These are phyloP conservation scores for Polia nebulosa DNA, from an alignment of 2,888 invertebrate species.

Conservation along the genomic window DNA sequence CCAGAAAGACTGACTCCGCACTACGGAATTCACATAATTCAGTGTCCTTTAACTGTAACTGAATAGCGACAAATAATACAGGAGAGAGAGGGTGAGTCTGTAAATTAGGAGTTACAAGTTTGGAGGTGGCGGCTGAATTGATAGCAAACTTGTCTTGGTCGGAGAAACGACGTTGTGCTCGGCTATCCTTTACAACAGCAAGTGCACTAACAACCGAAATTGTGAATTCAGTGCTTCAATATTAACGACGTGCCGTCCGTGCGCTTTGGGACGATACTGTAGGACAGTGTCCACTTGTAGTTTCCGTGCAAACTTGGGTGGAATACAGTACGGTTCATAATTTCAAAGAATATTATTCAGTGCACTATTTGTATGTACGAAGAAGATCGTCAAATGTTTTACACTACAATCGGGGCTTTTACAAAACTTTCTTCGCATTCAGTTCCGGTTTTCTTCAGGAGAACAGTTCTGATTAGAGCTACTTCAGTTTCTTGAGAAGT, in stretches of 20 bases:
- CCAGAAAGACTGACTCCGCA: constrained; percentile 34
- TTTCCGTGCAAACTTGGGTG: constrained; percentile 33
- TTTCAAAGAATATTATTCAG: constrained; percentile 46
- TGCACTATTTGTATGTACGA: constrained; percentile 10
- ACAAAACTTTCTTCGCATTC: constrained; percentile 34
- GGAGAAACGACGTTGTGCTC: constrained; percentile 41
- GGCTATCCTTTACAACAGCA: constrained; percentile 47
- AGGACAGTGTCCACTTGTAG: constrained; percentile 41
- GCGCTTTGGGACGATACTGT: constrained; percentile 45
- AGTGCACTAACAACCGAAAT: constrained; percentile 54
- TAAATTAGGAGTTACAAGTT: constrained; percentile 51
- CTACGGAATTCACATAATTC: constrained; percentile 55
- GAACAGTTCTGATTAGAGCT: constrained; percentile 25
- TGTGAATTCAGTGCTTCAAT: constrained; percentile 49
- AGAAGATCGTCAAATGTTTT: constrained; percentile 36
- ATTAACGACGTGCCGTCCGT: constrained; percentile 43
- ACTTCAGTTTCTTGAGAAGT: constrained; percentile 31
- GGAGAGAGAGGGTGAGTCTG: constrained; percentile 27
- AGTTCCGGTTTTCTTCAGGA: constrained; percentile 23
- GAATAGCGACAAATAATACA: constrained; percentile 54
- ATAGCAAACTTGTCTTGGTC: constrained; percentile 43
- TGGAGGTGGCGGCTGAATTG: constrained; percentile 37
- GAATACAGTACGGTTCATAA: constrained; percentile 23
- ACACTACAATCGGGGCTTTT: constrained; percentile 7
- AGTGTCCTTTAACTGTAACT: constrained; percentile 54